A percentile compares a stretch with the other conserved stretches of the same genome.
phyloP scores from a whole-genome alignment of 2,113 vertebrate genomes.

The Scophthalmus maximus region DNA sequence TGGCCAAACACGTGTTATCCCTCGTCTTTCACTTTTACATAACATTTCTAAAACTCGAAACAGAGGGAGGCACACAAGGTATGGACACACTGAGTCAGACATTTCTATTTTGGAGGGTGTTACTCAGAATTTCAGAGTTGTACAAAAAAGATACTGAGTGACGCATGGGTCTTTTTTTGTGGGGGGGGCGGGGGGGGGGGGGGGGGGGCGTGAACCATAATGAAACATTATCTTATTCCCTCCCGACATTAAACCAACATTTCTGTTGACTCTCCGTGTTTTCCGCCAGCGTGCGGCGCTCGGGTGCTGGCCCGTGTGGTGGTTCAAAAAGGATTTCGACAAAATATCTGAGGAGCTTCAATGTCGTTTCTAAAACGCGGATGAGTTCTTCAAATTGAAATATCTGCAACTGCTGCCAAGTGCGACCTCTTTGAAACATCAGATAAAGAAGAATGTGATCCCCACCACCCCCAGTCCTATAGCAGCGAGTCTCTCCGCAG shows the following conservation, averaged over 20 bases:
- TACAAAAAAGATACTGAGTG: slow-evolving; percentile 29
- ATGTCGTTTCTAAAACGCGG: slow-evolving; percentile 54
- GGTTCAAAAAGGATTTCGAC: slow-evolving; percentile 60
- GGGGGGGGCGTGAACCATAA: slow-evolving; percentile 29
- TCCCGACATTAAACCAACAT: slow-evolving; percentile 33
- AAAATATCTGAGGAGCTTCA: slow-evolving; percentile 54
- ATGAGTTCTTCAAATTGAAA: slow-evolving; percentile 46
- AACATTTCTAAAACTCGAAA: slow-evolving; percentile 46
- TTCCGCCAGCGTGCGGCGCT: slow-evolving; percentile 10
- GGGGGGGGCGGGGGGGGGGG: too few species aligned
- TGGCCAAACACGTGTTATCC: slow-evolving; percentile 60
- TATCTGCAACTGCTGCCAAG: slow-evolving; percentile 16
- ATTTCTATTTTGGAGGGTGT: slow-evolving; percentile 36
- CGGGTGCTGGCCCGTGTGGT: slow-evolving; percentile 41
- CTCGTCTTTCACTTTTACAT: slow-evolving; percentile 25
- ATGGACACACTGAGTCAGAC: slow-evolving; percentile 38
- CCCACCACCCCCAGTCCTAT: slow-evolving; percentile 9
- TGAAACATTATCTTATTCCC: slow-evolving; percentile 40
- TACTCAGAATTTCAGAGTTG: slow-evolving; percentile 34
- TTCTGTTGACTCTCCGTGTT: slow-evolving; percentile 23
- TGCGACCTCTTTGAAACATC: slow-evolving; percentile 24
- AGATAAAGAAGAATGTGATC: slow-evolving; percentile 44
- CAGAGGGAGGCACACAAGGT: slow-evolving; percentile 19
- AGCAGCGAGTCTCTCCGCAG: slow-evolving; percentile 1
- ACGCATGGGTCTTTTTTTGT: slow-evolving; percentile 1